phyloP scores from a whole-genome alignment of 2,888 invertebrate genomes.

The Caenorhabditis doughertyi region DNA sequence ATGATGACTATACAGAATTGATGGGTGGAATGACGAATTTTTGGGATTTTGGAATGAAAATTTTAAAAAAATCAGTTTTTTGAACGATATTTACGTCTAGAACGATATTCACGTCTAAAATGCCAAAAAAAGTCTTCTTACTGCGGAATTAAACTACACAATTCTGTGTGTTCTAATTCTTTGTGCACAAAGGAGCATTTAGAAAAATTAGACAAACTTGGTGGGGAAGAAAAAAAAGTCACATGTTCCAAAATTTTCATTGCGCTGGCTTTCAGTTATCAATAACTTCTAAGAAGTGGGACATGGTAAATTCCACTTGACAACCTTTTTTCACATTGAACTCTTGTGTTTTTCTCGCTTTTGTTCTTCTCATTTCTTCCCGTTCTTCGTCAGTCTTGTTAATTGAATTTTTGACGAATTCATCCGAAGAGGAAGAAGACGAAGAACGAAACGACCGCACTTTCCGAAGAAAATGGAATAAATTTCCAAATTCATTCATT shows the following conservation, averaged over 20 bases:
- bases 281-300: too few species aligned
- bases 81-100: too few species aligned
- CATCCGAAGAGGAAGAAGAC: conserved; percentile 18
- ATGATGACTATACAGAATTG: conserved; percentile 11
- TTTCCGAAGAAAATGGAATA: neutral
- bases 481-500: conserved; percentile 26
- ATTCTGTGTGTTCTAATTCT: conserved; percentile 5
- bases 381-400: neutral
- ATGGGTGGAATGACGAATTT: neutral
- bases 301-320: neutral
- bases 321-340: conserved; percentile 1
- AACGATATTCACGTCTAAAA: too few species aligned
- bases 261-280: too few species aligned
- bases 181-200: neutral
- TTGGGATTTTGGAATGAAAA: neutral
- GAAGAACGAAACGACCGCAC: conserved; percentile 17
- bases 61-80: neutral
- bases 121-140: neutral
- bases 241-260: too few species aligned
- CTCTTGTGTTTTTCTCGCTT: neutral
- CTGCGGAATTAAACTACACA: neutral
- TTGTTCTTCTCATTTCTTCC: conserved; percentile 6
- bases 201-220: too few species aligned
- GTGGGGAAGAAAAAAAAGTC: too few species aligned
- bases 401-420: conserved; percentile 48